Conservation (phyloP, 2,888 invertebrate species). For the Stratiomys singularior region DNA sequence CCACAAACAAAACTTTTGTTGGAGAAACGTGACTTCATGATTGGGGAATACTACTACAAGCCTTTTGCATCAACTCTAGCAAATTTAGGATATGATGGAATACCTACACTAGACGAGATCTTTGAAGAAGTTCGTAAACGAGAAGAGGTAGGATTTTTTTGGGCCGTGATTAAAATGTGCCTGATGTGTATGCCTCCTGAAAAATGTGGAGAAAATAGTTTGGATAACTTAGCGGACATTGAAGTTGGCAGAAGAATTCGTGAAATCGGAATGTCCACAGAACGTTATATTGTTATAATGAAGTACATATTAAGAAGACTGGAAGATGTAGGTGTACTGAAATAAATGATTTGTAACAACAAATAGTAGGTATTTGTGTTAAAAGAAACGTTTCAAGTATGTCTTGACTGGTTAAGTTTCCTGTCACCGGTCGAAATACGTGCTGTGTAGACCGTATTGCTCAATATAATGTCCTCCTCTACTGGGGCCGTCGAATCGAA, state of each 20-base stretch:
- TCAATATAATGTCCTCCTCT: too few relatives aligned
- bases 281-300: slow-evolving; percentile 61
- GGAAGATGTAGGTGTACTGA: slow-evolving; percentile 55
- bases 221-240: slow-evolving; percentile 44
- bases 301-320: slow-evolving; percentile 60
- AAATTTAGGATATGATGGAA: slow-evolving; percentile 49
- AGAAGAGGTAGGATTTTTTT: slow-evolving; percentile 53
- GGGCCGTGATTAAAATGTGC: slow-evolving; percentile 52
- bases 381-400: too few relatives aligned
- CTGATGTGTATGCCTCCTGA: slow-evolving; percentile 52
- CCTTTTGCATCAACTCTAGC: slow-evolving; percentile 47
- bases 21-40: slow-evolving; percentile 57
- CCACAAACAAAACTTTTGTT: slow-evolving; percentile 58
- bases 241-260: background rate
- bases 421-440: too few relatives aligned
- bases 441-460: too few relatives aligned
- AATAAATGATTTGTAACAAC: slow-evolving; percentile 9
- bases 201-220: slow-evolving; percentile 48
- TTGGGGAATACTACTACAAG: slow-evolving; percentile 51
- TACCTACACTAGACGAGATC: slow-evolving; percentile 52
- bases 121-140: slow-evolving; percentile 50
- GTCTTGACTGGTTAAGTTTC: too few relatives aligned
- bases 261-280: slow-evolving; percentile 48
- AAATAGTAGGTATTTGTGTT: background rate
- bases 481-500: too few relatives aligned